A percentile compares a stretch with the other conserved stretches of the same genome.
Evolutionary conservation across 2,113 vertebrate species (phyloP).

Genomic region (Xyliphius kryptos): DNA sequence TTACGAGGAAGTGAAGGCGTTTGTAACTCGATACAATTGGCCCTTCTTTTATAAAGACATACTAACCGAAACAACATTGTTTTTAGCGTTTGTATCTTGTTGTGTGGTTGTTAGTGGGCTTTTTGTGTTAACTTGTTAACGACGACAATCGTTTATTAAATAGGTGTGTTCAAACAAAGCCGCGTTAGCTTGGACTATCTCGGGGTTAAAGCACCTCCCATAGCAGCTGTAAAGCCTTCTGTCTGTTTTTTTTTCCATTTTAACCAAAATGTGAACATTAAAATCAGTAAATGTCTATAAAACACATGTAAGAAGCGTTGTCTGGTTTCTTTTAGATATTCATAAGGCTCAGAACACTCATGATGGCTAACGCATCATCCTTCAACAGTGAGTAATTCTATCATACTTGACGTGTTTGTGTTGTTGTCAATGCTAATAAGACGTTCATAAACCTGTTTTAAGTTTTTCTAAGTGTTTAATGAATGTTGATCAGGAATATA

Average conservation of each 20-base stretch:
- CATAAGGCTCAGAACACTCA: background rate
- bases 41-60: background rate
- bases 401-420: background rate
- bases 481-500: too few species aligned
- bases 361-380: conserved; percentile 13
- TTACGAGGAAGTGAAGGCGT: conserved; percentile 1
- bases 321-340: background rate
- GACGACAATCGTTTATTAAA: background rate
- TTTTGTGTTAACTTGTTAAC: background rate
- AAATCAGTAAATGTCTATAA: too few species aligned
- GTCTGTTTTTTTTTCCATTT: background rate
- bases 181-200: background rate
- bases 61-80: background rate
- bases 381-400: conserved; percentile 1
- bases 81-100: too few species aligned
- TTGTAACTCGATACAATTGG: background rate
- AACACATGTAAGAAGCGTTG: background rate
- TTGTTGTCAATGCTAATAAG: background rate
- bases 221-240: background rate
- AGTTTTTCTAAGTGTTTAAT: too few species aligned
- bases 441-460: too few species aligned
- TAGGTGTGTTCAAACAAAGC: conserved; percentile 6
- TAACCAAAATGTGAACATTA: too few species aligned
- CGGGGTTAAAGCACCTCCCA: background rate
- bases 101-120: background rate